Conservation (phyloP, 2,888 invertebrate species). For the Erpobdella octoculata region DNA sequence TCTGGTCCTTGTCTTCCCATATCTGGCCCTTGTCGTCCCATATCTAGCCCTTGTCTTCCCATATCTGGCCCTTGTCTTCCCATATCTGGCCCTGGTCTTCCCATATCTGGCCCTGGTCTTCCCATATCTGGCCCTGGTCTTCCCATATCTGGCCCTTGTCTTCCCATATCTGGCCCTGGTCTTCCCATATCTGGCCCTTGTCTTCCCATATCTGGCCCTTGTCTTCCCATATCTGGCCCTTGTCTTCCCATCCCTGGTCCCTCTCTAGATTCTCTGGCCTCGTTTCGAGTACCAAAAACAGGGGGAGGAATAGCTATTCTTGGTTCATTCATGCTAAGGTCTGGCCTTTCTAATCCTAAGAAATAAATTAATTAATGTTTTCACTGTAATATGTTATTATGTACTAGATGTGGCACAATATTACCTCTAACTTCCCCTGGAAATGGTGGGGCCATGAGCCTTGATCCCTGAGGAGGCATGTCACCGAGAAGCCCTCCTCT, state of each 20-base stretch:
- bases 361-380: background rate
- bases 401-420: background rate
- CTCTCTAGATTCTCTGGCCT: too few relatives aligned
- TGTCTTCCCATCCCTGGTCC: constrained; percentile 1
- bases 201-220: too few relatives aligned
- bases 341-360: background rate
- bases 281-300: too few relatives aligned
- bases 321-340: background rate
- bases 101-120: too few relatives aligned
- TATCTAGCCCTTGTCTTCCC: background rate
- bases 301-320: background rate
- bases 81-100: background rate
- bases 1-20: background rate
- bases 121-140: background rate
- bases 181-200: too few relatives aligned
- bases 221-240: background rate
- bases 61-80: too few relatives aligned
- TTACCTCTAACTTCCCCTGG: background rate
- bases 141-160: too few relatives aligned
- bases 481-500: constrained; percentile 32
- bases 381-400: background rate
- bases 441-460: constrained; percentile 1
- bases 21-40: too few relatives aligned
- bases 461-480: constrained; percentile 8
- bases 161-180: too few relatives aligned